Evolutionary conservation across 2,888 invertebrate genomes (phyloP).

Genomic region (Smittia aterrima): DNA sequence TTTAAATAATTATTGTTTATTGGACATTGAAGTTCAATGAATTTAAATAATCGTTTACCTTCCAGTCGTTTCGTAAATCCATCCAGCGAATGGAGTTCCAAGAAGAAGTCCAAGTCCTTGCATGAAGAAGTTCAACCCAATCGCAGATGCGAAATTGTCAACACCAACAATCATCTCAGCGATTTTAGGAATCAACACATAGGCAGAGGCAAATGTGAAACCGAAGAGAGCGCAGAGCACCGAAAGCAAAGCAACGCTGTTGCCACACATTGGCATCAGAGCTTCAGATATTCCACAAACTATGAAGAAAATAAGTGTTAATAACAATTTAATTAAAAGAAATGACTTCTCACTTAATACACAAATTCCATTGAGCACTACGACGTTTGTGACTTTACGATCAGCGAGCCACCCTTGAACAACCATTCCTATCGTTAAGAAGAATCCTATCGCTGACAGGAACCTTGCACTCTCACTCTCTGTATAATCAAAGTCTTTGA

Average conservation of each 20-base stretch:
- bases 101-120: background rate
- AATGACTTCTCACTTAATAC: background rate
- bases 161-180: slow-evolving; percentile 22
- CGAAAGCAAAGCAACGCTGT: background rate
- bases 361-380: background rate
- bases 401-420: background rate
- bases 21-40: no score
- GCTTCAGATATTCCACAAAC: background rate
- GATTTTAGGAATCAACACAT: slow-evolving; percentile 16
- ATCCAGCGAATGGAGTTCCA: slow-evolving; percentile 1
- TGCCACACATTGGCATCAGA: background rate
- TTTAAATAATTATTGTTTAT: no score
- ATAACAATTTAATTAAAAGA: no score
- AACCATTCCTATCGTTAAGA: background rate
- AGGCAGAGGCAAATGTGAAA: slow-evolving; percentile 14
- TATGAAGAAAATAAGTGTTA: no score
- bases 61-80: background rate
- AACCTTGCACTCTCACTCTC: background rate
- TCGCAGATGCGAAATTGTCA: background rate
- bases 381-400: background rate
- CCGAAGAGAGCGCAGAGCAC: background rate
- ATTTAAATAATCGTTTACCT: background rate
- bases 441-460: background rate
- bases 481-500: background rate
- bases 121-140: slow-evolving; percentile 16